A percentile compares a stretch with the other conserved stretches of the same genome.
phyloP scores from a whole-genome alignment of 2,797 vertebrate genomes.

The Anabas testudineus region DNA sequence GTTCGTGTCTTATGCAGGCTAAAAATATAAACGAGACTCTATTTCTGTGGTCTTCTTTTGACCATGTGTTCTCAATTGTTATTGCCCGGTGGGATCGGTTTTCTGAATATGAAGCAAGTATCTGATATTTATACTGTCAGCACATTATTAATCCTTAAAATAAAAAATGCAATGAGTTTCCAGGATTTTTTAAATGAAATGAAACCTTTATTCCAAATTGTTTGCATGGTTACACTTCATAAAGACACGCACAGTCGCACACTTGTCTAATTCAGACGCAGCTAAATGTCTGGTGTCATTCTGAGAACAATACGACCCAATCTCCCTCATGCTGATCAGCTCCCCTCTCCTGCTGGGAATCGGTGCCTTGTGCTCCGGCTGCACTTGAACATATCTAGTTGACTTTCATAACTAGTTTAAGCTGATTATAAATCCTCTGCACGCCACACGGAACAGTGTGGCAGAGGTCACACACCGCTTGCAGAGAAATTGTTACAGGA shows the following conservation, averaged over 20 bases:
- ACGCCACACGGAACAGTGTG: slow-evolving; percentile 60
- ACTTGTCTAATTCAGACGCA: slow-evolving; percentile 21
- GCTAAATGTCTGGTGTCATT: slow-evolving; percentile 27
- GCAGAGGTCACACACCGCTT: slow-evolving; percentile 72
- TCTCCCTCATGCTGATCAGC: slow-evolving; percentile 56
- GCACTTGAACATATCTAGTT: slow-evolving; percentile 67
- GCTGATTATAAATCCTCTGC: slow-evolving; percentile 72
- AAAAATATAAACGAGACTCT: neutral
- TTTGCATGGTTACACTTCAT: neutral
- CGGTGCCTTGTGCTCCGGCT: slow-evolving; percentile 62
- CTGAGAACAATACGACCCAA: slow-evolving; percentile 34
- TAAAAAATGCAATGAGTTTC: neutral
- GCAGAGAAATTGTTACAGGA: slow-evolving; percentile 66
- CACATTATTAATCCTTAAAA: too few species aligned
- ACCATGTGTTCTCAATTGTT: too few species aligned
- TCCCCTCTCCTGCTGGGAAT: slow-evolving; percentile 61
- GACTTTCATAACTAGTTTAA: slow-evolving; percentile 79
- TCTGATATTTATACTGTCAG: too few species aligned
- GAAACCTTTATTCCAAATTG: neutral
- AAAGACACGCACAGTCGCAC: slow-evolving; percentile 1
- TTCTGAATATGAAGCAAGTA: too few species aligned
- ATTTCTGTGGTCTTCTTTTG: neutral
- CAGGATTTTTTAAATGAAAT: neutral
- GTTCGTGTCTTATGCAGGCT: neutral
- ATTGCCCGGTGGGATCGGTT: too few species aligned